A percentile compares a stretch with the other conserved stretches of the same genome.
Conservation (phyloP, 1,140 invertebrate species). For the Pristionchus pacificus region DNA sequence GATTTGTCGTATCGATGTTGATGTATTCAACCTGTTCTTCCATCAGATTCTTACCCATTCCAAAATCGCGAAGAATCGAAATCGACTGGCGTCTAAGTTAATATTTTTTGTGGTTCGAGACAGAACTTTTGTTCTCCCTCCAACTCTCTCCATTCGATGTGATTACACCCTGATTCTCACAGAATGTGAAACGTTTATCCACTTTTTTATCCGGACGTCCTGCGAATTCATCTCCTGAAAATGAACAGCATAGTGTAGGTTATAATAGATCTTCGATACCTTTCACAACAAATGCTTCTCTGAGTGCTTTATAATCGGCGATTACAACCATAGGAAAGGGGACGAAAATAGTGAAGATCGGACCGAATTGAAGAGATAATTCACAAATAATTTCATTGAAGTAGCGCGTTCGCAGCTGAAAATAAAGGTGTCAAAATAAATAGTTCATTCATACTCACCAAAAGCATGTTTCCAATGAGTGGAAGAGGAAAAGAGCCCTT, state of each 20-base stretch:
- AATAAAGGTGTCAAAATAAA: background rate
- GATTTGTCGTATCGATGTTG: background rate
- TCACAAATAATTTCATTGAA: background rate
- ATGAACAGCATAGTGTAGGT: background rate
- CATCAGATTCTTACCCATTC: background rate
- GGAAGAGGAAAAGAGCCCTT: background rate
- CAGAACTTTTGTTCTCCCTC: background rate
- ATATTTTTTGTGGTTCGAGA: too few relatives aligned
- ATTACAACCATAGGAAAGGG: background rate
- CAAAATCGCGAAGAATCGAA: background rate
- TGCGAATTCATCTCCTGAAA: background rate
- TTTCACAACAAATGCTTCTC: background rate
- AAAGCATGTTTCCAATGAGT: background rate
- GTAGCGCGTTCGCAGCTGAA: background rate
- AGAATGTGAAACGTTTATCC: background rate
- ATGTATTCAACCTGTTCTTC: background rate
- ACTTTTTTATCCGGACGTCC: background rate
- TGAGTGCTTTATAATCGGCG: background rate
- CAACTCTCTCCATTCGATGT: background rate
- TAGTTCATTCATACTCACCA: background rate
- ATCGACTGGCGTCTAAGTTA: background rate
- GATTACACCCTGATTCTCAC: background rate
- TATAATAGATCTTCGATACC: too few relatives aligned
- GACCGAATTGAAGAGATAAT: background rate
- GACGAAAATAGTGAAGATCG: background rate